These are phyloP conservation scores for Siniperca obscura DNA, from an alignment of 2,797 vertebrate species.

Conservation along the genomic window DNA sequence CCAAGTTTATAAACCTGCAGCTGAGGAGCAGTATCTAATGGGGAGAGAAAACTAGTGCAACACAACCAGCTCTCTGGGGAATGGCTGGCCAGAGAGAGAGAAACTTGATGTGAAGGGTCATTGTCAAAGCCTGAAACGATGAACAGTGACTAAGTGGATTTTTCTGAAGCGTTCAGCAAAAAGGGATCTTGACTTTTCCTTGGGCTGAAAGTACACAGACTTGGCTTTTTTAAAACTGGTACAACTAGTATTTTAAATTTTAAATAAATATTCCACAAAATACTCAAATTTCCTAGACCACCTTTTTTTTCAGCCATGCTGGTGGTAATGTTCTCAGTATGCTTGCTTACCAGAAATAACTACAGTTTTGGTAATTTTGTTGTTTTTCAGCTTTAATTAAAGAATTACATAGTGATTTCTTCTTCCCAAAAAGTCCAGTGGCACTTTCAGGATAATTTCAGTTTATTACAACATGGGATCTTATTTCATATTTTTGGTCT, in stretches of 20 bases:
- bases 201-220: background rate
- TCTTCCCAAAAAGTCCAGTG: background rate
- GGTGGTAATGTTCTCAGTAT: background rate
- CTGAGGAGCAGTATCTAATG: background rate
- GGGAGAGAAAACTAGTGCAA: background rate
- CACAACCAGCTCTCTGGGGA: slow-evolving; percentile 8
- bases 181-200: slow-evolving; percentile 5
- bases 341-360: background rate
- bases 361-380: background rate
- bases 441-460: too few species aligned
- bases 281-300: background rate
- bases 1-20: slow-evolving; percentile 27
- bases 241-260: background rate
- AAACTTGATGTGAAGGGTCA: slow-evolving; percentile 50
- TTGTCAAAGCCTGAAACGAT: slow-evolving; percentile 26
- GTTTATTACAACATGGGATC: background rate
- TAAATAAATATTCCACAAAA: background rate
- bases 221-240: background rate
- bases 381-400: background rate
- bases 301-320: background rate
- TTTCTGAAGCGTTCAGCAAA: slow-evolving; percentile 29
- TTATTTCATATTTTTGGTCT: background rate
- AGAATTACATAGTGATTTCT: background rate
- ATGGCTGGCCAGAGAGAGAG: background rate
- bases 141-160: slow-evolving; percentile 35